Evolutionary conservation across 2,888 invertebrate species (phyloP).

Genomic region (Idaea biselata): DNA sequence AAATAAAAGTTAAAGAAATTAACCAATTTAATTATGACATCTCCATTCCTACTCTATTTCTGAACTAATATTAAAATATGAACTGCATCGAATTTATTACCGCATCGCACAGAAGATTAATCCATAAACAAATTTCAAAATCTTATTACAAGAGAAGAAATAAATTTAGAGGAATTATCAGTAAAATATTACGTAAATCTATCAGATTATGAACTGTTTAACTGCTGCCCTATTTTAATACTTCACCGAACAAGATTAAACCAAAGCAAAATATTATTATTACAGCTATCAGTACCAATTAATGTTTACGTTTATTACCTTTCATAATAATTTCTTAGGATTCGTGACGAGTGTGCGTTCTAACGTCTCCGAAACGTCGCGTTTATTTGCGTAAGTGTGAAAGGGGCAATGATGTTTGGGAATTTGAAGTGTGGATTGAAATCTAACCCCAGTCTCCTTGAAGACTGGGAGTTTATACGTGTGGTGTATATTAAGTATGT

Average conservation of each 20-base stretch:
- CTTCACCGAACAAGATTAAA: neutral
- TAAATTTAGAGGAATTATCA: neutral
- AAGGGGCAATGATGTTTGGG: neutral
- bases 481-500: neutral
- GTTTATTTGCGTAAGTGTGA: neutral
- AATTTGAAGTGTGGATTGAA: neutral
- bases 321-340: neutral
- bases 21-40: too few species aligned
- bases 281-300: neutral
- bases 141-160: neutral
- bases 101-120: neutral
- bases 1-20: too few species aligned
- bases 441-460: neutral
- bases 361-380: neutral
- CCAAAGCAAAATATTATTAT: too few species aligned
- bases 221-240: neutral
- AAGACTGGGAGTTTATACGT: neutral
- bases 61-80: neutral
- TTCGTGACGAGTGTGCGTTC: neutral
- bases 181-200: neutral
- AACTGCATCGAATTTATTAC: neutral
- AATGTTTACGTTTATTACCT: neutral
- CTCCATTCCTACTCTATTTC: too few species aligned
- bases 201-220: slow-evolving; percentile 1
- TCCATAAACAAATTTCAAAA: neutral